Conservation (phyloP, 2,113 vertebrate genomes). For the Cephalophus harveyi region DNA sequence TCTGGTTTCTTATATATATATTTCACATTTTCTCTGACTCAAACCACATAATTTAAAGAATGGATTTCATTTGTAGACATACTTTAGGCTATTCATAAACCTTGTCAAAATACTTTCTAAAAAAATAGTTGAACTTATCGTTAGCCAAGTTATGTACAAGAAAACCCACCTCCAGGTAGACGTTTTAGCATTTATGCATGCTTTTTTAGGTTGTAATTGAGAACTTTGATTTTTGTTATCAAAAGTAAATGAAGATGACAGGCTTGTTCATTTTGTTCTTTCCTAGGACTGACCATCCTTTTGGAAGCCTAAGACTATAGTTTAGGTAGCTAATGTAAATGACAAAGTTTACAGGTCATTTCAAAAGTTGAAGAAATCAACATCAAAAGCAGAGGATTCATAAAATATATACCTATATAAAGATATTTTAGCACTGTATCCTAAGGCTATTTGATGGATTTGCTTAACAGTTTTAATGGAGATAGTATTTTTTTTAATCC, state of each 20-base stretch:
- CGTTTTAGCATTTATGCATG: neutral
- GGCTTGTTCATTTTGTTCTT: neutral
- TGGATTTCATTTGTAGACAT: neutral
- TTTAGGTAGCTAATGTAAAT: neutral
- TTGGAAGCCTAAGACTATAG: accelerated
- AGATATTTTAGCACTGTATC: too few species aligned
- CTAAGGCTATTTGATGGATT: neutral
- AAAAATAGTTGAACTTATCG: neutral
- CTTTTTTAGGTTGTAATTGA: neutral
- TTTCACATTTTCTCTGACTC: neutral
- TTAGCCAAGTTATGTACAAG: neutral
- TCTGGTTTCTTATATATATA: neutral
- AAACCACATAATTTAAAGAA: neutral
- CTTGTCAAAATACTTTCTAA: neutral
- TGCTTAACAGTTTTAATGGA: neutral
- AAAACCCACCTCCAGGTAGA: neutral
- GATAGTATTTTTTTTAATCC: neutral
- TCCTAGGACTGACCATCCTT: neutral
- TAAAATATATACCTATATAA: too few species aligned
- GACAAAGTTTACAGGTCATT: neutral
- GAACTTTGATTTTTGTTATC: neutral
- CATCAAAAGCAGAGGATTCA: neutral
- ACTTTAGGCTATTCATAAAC: neutral
- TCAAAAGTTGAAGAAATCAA: neutral
- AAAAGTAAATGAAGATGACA: neutral